phyloP scores from a whole-genome alignment of 1,140 invertebrate genomes.

The Anthonomus grandis region DNA sequence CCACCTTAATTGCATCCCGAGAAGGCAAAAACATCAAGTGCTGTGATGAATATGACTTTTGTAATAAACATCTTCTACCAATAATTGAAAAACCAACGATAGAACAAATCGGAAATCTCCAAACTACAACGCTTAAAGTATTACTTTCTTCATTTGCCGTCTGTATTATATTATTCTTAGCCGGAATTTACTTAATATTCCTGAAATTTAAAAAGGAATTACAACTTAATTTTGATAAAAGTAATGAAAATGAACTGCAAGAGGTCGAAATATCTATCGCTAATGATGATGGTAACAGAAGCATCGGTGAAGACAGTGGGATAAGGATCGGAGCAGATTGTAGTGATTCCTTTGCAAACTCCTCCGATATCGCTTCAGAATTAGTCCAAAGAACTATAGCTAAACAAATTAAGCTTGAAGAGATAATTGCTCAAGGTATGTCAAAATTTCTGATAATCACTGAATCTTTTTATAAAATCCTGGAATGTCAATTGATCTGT shows the following conservation, averaged over 20 bases:
- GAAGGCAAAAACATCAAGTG: slow-evolving; percentile 79
- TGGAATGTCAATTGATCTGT: background rate
- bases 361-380: slow-evolving; percentile 72
- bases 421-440: slow-evolving; percentile 37
- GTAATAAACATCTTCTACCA: slow-evolving; percentile 76
- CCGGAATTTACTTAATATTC: slow-evolving; percentile 54
- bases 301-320: slow-evolving; percentile 52
- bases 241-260: background rate
- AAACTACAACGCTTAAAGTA: slow-evolving; percentile 56
- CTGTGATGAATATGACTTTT: slow-evolving; percentile 73
- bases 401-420: slow-evolving; percentile 81
- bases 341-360: slow-evolving; percentile 75
- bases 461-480: background rate
- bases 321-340: slow-evolving; percentile 57
- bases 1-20: slow-evolving; percentile 70
- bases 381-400: slow-evolving; percentile 91
- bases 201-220: slow-evolving; percentile 6
- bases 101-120: slow-evolving; percentile 49
- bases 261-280: background rate
- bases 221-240: background rate
- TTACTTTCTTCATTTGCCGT: slow-evolving; percentile 61
- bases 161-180: slow-evolving; percentile 57
- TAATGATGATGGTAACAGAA: slow-evolving; percentile 42
- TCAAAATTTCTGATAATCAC: background rate
- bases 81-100: slow-evolving; percentile 58